phyloP scores from a whole-genome alignment of 2,797 vertebrate species.

The Prionace glauca region DNA sequence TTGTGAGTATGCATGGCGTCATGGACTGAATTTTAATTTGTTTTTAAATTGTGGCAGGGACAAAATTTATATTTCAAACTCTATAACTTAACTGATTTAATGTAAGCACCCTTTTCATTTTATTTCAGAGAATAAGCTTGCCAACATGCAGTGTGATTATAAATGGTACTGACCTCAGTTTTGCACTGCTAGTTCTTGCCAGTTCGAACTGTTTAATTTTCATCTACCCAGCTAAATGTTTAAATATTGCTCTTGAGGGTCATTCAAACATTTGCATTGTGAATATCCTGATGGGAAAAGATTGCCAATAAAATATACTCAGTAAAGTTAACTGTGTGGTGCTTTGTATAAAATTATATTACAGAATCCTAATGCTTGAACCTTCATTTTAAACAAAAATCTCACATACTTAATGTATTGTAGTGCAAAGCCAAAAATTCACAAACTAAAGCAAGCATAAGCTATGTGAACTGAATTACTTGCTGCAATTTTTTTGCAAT shows the following conservation, averaged over 20 bases:
- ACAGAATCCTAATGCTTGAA: constrained; percentile 7
- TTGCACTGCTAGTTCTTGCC: constrained; percentile 24
- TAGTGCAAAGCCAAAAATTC: not conserved
- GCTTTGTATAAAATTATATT: not conserved
- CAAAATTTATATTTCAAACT: not conserved
- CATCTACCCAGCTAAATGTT: constrained; percentile 29
- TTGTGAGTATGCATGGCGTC: not conserved
- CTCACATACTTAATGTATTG: not conserved
- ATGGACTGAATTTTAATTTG: not conserved
- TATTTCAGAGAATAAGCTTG: not conserved
- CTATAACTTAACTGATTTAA: not conserved
- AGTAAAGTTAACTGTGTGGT: not conserved
- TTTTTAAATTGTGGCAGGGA: not conserved
- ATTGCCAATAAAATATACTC: constrained; percentile 24
- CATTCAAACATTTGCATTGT: constrained; percentile 30
- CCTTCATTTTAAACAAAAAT: not conserved
- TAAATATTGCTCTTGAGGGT: constrained; percentile 34
- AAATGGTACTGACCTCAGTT: not conserved
- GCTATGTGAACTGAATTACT: not conserved
- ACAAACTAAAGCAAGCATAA: not conserved
- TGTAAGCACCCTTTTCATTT: not conserved
- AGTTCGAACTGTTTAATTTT: constrained; percentile 22
- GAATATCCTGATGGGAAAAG: constrained; percentile 27
- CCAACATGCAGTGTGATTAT: not conserved
- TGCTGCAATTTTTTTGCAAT: not conserved